A percentile compares a stretch with the other conserved stretches of the same genome.
Conservation (phyloP, 2,113 vertebrate species). For the Galbula dea region DNA sequence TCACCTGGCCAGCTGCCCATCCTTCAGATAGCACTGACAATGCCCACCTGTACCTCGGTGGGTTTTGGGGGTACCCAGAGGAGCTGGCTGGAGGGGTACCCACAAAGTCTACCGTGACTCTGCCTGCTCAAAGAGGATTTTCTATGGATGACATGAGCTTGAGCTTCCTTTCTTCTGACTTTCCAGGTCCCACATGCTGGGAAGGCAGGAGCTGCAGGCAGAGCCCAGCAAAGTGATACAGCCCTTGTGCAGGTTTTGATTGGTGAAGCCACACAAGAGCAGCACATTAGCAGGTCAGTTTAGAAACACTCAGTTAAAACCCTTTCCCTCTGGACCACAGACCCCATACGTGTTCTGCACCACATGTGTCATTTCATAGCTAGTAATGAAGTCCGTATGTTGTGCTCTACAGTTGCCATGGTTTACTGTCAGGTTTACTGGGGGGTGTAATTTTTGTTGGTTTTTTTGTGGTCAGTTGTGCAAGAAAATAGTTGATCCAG, state of each 20-base stretch:
- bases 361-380: not conserved
- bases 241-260: not conserved
- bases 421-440: not conserved
- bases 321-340: not conserved
- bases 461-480: constrained; percentile 31
- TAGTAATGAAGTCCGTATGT: constrained; percentile 35
- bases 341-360: not conserved
- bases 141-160: accelerated
- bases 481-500: constrained; percentile 52
- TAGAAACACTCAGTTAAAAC: not conserved
- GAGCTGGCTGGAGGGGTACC: not conserved
- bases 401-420: not conserved
- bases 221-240: not conserved
- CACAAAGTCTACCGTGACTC: not conserved
- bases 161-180: not conserved
- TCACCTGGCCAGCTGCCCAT: not conserved
- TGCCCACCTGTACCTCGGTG: not conserved
- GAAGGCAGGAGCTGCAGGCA: not conserved
- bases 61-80: not conserved
- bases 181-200: not conserved
- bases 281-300: not conserved
- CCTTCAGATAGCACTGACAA: too few species aligned
- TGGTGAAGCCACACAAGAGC: not conserved
- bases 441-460: not conserved
- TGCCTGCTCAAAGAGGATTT: not conserved